Evolutionary conservation across 2,113 vertebrate species (phyloP), one percentile per base, ranked within the genome.

Genomic region (Xerus inauris): DNA sequence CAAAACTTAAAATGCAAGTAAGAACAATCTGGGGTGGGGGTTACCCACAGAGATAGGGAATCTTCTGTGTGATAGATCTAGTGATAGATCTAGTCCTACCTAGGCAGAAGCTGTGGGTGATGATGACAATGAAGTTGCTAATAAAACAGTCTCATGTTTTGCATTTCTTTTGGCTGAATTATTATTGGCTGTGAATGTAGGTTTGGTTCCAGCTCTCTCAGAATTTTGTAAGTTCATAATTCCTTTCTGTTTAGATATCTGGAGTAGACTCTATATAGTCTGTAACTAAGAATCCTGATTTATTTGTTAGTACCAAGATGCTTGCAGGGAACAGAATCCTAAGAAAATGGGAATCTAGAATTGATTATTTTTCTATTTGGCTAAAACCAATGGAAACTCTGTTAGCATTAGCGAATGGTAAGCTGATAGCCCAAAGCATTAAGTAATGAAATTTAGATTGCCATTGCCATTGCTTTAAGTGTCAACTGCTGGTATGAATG

Each of bases 281-380:
- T 95, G 47, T 24, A 86, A 24, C n/a, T 19, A 93, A 94, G 85
- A 87, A 17, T 92, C 42, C 49, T 80, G 77, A 80, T 51, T 92
- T 82, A 76, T 51, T 2, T 88, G 40, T 28, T 76, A 49, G 42
- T 42, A 65, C 17, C 26, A 77, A 87, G 32, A 65, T 42, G n/a
- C 47, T 32, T 69, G 1, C 20, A 80, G 28, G 65, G 72, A 69
- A 89, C 6, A 93, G 32, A 94, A 14, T 40, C 32, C 81, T 9
- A 88, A 72, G 67, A 88, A 82, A 80, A n/a, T 57, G 19, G 10
- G 71, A 59, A 38, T 67, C 62, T 71, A 3, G 16, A 38, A 22
- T 45, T 47, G 22, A 57, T 84, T 64, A 51, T 38, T 80, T 69
- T 26, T 77, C 47, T 72, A 0, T 72, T 65, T 65, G 47, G 32